Base-by-base conservation (phyloP, 2,797 vertebrate genomes). In the Neostethus bicornis region DNA sequence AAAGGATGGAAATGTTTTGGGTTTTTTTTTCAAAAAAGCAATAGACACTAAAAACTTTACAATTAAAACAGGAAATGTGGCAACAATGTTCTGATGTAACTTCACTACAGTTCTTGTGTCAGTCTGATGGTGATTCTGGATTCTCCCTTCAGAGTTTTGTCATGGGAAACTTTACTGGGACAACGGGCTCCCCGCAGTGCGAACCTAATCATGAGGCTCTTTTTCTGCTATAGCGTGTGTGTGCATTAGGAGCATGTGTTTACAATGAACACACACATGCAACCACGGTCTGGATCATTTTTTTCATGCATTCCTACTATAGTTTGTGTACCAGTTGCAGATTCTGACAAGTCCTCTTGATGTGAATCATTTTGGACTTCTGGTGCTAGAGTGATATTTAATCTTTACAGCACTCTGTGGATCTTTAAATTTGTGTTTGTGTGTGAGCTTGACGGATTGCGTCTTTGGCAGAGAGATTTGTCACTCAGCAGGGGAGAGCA, bases 401-500 rank as follows among this genome's bases (percentile, higher is more conserved):
- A 69, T 74, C 73, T 76, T 57, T 52, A 54, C 59, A 59, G 56
- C 32, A 60, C 37, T 39, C 24, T 26, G 41, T 28, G 16, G n/a
- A 44, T 4, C 9, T 51, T n/a, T 32, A 34, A 42, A 25, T 26
- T 14, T 60, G 41, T 57, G 50, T 34, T 53, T 42, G 41, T 44
- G 45, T 31, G 29, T 28, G 48, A 25, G 55, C 49, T 55, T 81
- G 85, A 79, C 19, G 37, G 70, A 87, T 73, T 58, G 71, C 64
- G 42, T 77, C 51, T 75, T 68, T 87, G 68, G 58, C 73, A 70
- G 70, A 61, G 49, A 81, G 72, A 86, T 83, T 85, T 82, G 74
- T 84, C 73, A 80, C 80, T 68, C 83, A 81, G 70, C 75, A 59
- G 77, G 79, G 63, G 74, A 53, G 67, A 41, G 44, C 48, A 55